Evolutionary conservation across 2,797 vertebrate species (phyloP).

Genomic region (Miichthys miiuy): DNA sequence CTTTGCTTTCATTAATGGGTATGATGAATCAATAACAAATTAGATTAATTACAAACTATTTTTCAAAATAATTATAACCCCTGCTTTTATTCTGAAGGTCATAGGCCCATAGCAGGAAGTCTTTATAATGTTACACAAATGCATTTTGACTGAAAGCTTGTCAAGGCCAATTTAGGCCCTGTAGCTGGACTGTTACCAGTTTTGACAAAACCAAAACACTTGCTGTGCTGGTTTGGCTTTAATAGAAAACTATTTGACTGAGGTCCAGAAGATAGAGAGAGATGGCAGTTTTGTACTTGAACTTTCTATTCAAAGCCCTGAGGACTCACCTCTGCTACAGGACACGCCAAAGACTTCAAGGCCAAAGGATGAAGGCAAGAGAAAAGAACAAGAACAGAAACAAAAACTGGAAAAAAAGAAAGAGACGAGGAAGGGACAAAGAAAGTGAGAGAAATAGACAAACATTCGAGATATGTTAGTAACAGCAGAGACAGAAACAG

Average conservation of each 20-base stretch:
- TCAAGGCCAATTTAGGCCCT: slow-evolving; percentile 2
- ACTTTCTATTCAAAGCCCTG: slow-evolving; percentile 37
- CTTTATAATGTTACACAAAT: slow-evolving; percentile 1
- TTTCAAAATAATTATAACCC: neutral
- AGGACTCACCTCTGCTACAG: slow-evolving; percentile 91
- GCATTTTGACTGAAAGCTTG: neutral
- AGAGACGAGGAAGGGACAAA: slow-evolving; percentile 45
- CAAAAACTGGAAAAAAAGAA: slow-evolving; percentile 90
- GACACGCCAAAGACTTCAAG: slow-evolving; percentile 95
- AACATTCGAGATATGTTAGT: slow-evolving; percentile 68
- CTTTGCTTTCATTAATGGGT: neutral
- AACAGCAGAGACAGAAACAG: slow-evolving; percentile 46
- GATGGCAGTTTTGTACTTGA: slow-evolving; percentile 32
- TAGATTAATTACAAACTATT: neutral
- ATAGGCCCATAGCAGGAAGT: neutral
- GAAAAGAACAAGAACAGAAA: slow-evolving; percentile 99
- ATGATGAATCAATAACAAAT: neutral
- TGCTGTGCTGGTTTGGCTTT: slow-evolving; percentile 4
- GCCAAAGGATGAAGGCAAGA: slow-evolving; percentile 99
- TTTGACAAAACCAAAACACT: slow-evolving; percentile 8
- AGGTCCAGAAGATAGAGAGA: slow-evolving; percentile 28
- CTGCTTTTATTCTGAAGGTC: slow-evolving; percentile 2
- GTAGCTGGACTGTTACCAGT: neutral
- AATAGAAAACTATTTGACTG: slow-evolving; percentile 36
- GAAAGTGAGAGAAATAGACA: slow-evolving; percentile 61